A percentile compares a stretch with the other conserved stretches of the same genome.
phyloP scores from a whole-genome alignment of 2,113 vertebrate species.

The Poeciliopsis turrubarensis region DNA sequence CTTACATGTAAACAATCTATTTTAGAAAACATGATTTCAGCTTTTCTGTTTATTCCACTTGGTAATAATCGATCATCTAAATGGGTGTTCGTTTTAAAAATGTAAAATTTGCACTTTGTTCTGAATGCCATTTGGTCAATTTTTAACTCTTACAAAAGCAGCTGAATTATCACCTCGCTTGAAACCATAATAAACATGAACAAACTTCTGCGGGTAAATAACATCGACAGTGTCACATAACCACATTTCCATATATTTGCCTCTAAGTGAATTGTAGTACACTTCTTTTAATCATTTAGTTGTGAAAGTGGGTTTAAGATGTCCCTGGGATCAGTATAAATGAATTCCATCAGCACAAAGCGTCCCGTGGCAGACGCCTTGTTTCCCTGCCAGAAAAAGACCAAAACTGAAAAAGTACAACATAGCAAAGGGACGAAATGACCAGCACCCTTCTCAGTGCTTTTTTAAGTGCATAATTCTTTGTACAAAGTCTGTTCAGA shows the following conservation, averaged over 20 bases:
- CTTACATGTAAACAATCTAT: neutral
- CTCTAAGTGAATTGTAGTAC: neutral
- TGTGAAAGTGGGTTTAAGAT: no score
- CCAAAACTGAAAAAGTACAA: neutral
- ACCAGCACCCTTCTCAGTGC: neutral
- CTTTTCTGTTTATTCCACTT: neutral
- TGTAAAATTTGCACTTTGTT: neutral
- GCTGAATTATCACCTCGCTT: neutral
- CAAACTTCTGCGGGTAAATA: neutral
- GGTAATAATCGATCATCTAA: neutral
- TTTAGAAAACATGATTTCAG: neutral
- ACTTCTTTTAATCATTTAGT: neutral
- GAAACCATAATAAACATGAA: neutral
- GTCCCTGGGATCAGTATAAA: no score
- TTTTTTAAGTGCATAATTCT: constrained; percentile 73
- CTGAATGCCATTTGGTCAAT: neutral
- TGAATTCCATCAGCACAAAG: no score
- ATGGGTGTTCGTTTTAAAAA: neutral
- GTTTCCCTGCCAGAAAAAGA: neutral
- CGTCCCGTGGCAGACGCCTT: neutral
- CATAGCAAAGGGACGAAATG: neutral
- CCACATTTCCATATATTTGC: no score
- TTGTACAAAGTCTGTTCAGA: constrained; percentile 20
- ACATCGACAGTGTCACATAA: neutral
- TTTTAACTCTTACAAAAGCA: neutral